Evolutionary conservation across 2,113 vertebrate species (phyloP), one percentile per base, ranked within the genome.

Genomic region (Uria lomvia): DNA sequence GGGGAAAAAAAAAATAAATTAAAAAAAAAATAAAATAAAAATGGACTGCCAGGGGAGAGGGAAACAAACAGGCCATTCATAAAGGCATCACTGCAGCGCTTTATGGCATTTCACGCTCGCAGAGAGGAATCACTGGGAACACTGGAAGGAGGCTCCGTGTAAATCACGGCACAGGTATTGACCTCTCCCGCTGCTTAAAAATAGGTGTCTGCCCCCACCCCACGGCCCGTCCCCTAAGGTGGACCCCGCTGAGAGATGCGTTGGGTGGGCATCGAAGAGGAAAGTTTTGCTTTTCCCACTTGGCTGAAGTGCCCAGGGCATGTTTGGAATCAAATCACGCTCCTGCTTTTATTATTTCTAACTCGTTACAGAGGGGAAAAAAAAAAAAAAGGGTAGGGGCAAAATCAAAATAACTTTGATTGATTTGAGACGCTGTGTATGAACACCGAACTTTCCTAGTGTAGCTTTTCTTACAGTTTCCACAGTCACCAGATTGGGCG

Each of bases 31-130:
- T 2, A 24, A 19, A 36, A 23, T 24, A 68, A 32, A 81, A 34
- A 17, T 0, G 21, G 62, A 23, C 75, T 94, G 85, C 56, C 59
- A 65, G 55, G 47, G 87, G 71, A 93, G 38, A 58, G 36, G 32
- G 76, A 96, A 88, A 96, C 96, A 97, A 97, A 63, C 78, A 89
- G 73, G 26, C 83, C 94, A 91, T 97, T 98, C 96, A 96, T 94
- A 43, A 60, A 85, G 60, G 73, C 91, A 81, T 43, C 71, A 9
- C 79, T 45, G 91, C 38, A n/a, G 79, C 0, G 14, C 70, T 92
- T 74, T 73, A 71, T 68, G 63, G 66, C 62, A 10, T 91, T 94
- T 83, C 92, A 62, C 3, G 20, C 85, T 95, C 6, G 1, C 17
- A 1, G 47, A 43, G 92, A 67, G 87, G 93, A 95, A 59, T 90